A percentile compares a stretch with the other conserved stretches of the same genome.
Conservation (phyloP, 2,113 vertebrate genomes). For the Epinephelus moara region DNA sequence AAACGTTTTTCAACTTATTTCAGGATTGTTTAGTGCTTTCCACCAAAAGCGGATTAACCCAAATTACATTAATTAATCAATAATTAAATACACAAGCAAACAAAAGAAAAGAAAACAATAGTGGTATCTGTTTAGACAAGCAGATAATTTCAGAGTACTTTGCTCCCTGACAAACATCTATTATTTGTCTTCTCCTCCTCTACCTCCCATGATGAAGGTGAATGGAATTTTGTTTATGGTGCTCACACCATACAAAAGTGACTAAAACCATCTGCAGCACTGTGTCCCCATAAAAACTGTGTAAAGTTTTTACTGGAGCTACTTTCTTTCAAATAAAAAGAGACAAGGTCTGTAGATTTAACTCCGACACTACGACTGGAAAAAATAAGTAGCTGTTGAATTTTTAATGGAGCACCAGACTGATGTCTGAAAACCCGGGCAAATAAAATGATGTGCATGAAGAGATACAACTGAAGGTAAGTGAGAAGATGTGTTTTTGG, state of each 20-base stretch:
- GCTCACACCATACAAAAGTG: not conserved
- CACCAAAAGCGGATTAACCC: no score
- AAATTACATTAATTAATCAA: no score
- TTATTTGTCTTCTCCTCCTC: not conserved
- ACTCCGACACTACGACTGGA: not conserved
- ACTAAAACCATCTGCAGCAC: not conserved
- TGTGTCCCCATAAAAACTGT: not conserved
- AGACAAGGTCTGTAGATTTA: not conserved
- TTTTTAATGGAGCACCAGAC: not conserved
- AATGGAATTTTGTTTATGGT: not conserved
- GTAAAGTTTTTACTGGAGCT: not conserved
- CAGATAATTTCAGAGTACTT: not conserved
- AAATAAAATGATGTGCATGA: not conserved
- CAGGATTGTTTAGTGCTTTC: no score
- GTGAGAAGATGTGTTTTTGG: not conserved
- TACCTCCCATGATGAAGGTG: no score
- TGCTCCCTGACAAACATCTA: not conserved
- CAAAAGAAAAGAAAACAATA: no score
- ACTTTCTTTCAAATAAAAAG: not conserved
- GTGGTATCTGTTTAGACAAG: no score
- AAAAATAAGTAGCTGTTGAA: not conserved
- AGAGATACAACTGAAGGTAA: not conserved
- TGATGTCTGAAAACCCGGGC: not conserved
- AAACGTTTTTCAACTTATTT: no score
- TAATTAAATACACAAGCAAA: no score